Evolutionary conservation across 2,888 invertebrate genomes (phyloP).

Genomic region (Calephelis perditalis): DNA sequence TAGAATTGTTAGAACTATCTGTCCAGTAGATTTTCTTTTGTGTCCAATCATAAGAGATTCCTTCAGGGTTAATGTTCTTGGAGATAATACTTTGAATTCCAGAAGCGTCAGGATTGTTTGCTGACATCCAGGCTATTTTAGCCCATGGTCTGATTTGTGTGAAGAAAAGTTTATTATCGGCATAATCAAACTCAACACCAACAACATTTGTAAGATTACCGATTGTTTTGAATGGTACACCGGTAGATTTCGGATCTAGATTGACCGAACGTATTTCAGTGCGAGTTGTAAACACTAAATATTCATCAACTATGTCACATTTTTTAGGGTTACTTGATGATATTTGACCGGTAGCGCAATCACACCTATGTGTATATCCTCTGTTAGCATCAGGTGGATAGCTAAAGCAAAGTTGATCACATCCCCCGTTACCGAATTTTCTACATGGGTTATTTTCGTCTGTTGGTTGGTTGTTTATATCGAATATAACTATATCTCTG

Average conservation of each 20-base stretch:
- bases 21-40: constrained; percentile 99
- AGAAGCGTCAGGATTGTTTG: constrained; percentile 81
- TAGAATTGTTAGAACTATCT: constrained; percentile 95
- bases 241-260: constrained; percentile 89
- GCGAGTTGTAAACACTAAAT: constrained; percentile 94
- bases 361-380: constrained; percentile 83
- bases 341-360: constrained; percentile 94
- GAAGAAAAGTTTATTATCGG: constrained; percentile 91
- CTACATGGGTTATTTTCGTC: constrained; percentile 90
- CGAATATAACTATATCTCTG: constrained; percentile 94
- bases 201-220: constrained; percentile 94
- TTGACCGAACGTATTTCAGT: constrained; percentile 96
- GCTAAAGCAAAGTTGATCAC: constrained; percentile 97
- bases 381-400: constrained; percentile 84
- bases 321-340: constrained; percentile 80
- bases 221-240: constrained; percentile 90
- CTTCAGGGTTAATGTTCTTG: constrained; percentile 93
- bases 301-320: constrained; percentile 92
- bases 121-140: constrained; percentile 88
- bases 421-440: constrained; percentile 87
- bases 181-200: constrained; percentile 96
- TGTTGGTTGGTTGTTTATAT: constrained; percentile 90
- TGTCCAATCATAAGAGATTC: constrained; percentile 98
- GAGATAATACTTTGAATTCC: constrained; percentile 83
- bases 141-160: constrained; percentile 96